A percentile compares a stretch with the other conserved stretches of the same genome.
Conservation (phyloP, 1,140 invertebrate species). For the Bradynema listronoti region DNA sequence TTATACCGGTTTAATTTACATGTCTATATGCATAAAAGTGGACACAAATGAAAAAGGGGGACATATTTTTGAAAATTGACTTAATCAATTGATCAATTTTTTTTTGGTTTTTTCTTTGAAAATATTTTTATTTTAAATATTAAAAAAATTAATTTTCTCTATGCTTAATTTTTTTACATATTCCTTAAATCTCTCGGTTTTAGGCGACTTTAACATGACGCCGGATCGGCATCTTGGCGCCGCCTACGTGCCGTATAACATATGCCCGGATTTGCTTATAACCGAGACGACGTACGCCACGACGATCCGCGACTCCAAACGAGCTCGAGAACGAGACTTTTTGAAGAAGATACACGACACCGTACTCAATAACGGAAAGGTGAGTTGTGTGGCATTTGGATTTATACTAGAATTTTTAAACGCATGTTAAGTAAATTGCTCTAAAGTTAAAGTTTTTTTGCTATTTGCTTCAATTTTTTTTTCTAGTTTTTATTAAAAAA, state of each 20-base stretch:
- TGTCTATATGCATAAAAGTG: too few species aligned
- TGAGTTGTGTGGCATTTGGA: conserved; percentile 23
- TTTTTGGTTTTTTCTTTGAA: too few species aligned
- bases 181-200: too few species aligned
- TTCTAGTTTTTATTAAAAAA: too few species aligned
- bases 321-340: conserved; percentile 87
- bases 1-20: conserved; percentile 91
- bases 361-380: conserved; percentile 64
- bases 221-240: conserved; percentile 95
- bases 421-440: too few species aligned
- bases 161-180: too few species aligned
- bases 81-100: too few species aligned
- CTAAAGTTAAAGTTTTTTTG: too few species aligned
- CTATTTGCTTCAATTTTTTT: too few species aligned
- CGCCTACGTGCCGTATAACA: conserved; percentile 82
- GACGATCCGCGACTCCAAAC: conserved; percentile 94
- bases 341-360: conserved; percentile 81
- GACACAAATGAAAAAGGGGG: too few species aligned
- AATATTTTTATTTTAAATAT: too few species aligned
- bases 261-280: conserved; percentile 93
- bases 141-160: too few species aligned
- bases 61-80: not conserved
- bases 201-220: conserved; percentile 98
- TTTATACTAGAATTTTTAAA: not conserved
- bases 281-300: conserved; percentile 98